Conservation (phyloP, 2,888 invertebrate species). For the Andrena chrysosceles region DNA sequence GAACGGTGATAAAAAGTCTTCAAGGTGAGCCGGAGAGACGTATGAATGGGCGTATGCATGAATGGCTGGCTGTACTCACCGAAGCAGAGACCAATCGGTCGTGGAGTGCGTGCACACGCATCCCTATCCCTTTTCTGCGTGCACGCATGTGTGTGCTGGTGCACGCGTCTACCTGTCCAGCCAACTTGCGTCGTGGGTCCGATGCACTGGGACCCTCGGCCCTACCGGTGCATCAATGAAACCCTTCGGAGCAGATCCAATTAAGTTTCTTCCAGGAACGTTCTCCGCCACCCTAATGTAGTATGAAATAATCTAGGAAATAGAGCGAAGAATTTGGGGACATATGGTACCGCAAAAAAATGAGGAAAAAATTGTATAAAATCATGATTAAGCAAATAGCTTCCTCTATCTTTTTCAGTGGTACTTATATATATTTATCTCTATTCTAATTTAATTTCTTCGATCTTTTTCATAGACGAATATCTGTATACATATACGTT, state of each 20-base stretch:
- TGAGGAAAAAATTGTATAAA: background rate
- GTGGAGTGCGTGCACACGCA: constrained; percentile 56
- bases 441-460: no score
- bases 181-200: constrained; percentile 14
- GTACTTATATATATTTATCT: no score
- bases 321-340: background rate
- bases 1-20: constrained; percentile 76
- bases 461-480: no score
- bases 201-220: constrained; percentile 20
- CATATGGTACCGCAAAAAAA: background rate
- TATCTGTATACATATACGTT: no score
- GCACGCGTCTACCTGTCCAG: constrained; percentile 34
- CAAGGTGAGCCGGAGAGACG: constrained; percentile 82
- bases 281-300: background rate
- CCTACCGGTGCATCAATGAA: constrained; percentile 67
- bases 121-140: constrained; percentile 34
- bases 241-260: constrained; percentile 20
- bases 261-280: background rate
- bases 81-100: constrained; percentile 47
- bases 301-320: background rate
- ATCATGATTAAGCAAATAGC: no score
- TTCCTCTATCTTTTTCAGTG: no score
- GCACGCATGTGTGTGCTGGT: constrained; percentile 7
- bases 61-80: constrained; percentile 79
- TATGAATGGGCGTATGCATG: constrained; percentile 84